These are phyloP conservation scores for Cryptomyrus ogoouensis DNA, from an alignment of 2,113 vertebrate species.

Conservation along the genomic window DNA sequence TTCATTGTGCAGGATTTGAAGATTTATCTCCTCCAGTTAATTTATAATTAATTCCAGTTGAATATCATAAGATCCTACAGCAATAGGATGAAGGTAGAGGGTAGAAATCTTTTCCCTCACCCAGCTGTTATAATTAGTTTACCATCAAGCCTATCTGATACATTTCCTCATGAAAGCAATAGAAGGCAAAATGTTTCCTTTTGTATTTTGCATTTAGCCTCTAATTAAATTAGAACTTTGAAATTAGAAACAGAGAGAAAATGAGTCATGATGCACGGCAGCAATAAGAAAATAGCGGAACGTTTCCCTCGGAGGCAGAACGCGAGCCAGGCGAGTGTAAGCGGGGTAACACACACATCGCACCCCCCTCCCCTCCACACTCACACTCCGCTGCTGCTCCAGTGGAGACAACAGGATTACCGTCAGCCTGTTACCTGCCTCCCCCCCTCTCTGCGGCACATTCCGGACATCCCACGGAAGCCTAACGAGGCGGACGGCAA, in stretches of 20 bases:
- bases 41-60: constrained; percentile 8
- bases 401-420: constrained; percentile 33
- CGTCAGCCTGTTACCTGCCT: background rate
- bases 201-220: constrained; percentile 1
- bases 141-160: background rate
- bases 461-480: background rate
- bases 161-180: constrained; percentile 4
- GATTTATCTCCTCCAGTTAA: background rate
- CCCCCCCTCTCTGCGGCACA: constrained; percentile 34
- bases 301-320: constrained; percentile 7
- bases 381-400: constrained; percentile 34
- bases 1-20: background rate
- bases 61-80: background rate
- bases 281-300: constrained; percentile 33
- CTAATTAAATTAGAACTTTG: constrained; percentile 34
- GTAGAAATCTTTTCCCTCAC: background rate
- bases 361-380: constrained; percentile 36
- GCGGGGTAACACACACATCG: constrained; percentile 24
- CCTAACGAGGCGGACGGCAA: background rate
- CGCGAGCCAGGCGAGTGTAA: background rate
- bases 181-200: constrained; percentile 7
- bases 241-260: constrained; percentile 31
- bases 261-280: background rate
- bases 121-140: background rate
- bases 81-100: background rate